Evolutionary conservation across 2,888 invertebrate species (phyloP).

Genomic region (Operophtera brumata): DNA sequence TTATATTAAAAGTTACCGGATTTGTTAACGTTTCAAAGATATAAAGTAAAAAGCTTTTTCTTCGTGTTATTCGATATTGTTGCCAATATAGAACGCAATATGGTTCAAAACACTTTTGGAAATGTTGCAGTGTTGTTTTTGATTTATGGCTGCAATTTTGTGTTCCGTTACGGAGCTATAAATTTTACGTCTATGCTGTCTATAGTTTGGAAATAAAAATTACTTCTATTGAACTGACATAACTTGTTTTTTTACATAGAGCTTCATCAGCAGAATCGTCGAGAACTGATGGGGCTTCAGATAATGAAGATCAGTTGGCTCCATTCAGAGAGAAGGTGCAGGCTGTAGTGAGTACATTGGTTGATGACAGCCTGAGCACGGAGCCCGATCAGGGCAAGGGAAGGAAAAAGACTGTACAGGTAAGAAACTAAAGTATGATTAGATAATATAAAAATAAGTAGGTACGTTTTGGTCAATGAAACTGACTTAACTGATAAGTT

Average conservation of each 20-base stretch:
- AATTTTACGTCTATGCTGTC: not conserved
- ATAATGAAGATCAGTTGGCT: conserved; percentile 81
- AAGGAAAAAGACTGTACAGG: conserved; percentile 87
- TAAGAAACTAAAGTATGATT: conserved; percentile 37
- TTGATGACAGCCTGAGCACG: conserved; percentile 83
- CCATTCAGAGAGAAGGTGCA: conserved; percentile 82
- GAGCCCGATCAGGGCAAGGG: conserved; percentile 86
- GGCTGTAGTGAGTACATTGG: conserved; percentile 79
- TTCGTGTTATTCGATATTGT: not conserved
- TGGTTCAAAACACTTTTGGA: conserved; percentile 15
- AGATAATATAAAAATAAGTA: no score
- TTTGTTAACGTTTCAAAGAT: no score
- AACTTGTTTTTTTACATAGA: conserved; percentile 36
- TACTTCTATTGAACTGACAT: no score
- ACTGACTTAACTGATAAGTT: no score
- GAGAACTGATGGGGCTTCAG: conserved; percentile 76
- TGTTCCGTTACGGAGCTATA: not conserved
- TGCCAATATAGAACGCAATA: conserved; percentile 10
- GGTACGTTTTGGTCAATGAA: no score
- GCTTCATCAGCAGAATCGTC: conserved; percentile 71
- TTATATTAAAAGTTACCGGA: not conserved
- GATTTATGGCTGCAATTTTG: conserved; percentile 15
- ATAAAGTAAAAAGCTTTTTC: not conserved
- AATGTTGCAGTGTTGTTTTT: conserved; percentile 13
- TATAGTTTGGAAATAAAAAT: no score